These are phyloP conservation scores for Camponotus pennsylvanicus DNA, from an alignment of 1,140 invertebrate species.

Conservation along the genomic window DNA sequence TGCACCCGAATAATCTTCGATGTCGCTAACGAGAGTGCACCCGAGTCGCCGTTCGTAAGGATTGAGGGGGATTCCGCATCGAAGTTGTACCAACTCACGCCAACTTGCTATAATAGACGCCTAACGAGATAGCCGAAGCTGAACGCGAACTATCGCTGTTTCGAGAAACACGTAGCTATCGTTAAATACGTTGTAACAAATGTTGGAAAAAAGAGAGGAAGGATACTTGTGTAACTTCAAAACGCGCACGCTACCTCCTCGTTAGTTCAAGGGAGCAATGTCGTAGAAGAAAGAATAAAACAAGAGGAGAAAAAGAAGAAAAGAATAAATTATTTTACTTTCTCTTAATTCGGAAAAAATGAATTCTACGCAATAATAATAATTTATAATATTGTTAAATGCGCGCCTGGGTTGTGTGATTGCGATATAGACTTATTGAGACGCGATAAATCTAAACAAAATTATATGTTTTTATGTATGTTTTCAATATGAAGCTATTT, in stretches of 20 bases:
- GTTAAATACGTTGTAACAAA: conserved; percentile 56
- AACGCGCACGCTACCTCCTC: conserved; percentile 34
- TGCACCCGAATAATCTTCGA: conserved; percentile 60
- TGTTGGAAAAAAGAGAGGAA: conserved; percentile 30
- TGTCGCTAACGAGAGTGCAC: conserved; percentile 57
- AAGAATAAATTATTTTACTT: background rate
- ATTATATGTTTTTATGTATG: no score
- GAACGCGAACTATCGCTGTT: conserved; percentile 55
- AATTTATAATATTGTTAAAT: background rate
- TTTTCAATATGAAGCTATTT: no score
- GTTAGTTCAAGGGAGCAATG: conserved; percentile 37
- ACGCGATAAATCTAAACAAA: background rate
- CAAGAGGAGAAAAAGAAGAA: background rate
- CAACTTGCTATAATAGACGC: conserved; percentile 64
- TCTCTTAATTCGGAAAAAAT: background rate
- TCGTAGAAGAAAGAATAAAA: background rate
- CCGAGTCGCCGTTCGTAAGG: conserved; percentile 20
- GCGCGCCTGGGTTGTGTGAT: no score
- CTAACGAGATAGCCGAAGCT: conserved; percentile 56
- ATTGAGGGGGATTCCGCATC: conserved; percentile 15
- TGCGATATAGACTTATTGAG: background rate
- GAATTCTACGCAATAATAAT: background rate
- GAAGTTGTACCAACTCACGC: conserved; percentile 61
- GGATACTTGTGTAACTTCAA: conserved; percentile 21
- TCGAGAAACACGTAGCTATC: conserved; percentile 50